A percentile compares a stretch with the other conserved stretches of the same genome.
Conservation (phyloP, 1,140 invertebrate species). For the Pogonomyrmex barbatus region DNA sequence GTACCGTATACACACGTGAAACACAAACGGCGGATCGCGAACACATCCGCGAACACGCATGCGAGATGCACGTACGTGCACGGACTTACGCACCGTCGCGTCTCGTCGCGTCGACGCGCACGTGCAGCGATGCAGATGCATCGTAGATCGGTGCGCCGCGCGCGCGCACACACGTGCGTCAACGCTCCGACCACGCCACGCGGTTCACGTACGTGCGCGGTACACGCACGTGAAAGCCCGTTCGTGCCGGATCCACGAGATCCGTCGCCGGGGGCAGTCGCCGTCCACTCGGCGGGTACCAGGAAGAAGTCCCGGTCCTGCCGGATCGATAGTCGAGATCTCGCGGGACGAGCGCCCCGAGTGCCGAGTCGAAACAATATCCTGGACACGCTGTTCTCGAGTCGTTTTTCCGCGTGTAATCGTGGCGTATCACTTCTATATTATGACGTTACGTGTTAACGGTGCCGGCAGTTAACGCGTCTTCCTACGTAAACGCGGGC, state of each 20-base stretch:
- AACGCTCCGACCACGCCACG: constrained; percentile 51
- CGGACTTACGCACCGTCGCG: constrained; percentile 43
- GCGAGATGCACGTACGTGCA: neutral
- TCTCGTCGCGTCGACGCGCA: constrained; percentile 32
- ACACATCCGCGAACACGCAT: neutral
- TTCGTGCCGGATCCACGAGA: constrained; percentile 41
- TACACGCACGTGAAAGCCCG: constrained; percentile 29
- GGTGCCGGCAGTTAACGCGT: constrained; percentile 61
- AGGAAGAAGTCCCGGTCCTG: constrained; percentile 66
- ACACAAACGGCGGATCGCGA: neutral
- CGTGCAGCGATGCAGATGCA: constrained; percentile 61
- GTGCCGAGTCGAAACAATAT: constrained; percentile 63
- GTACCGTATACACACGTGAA: neutral
- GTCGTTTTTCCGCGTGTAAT: constrained; percentile 63
- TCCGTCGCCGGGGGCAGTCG: constrained; percentile 63
- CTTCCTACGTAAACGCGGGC: constrained; percentile 14
- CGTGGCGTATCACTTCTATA: constrained; percentile 61
- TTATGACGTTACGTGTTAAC: constrained; percentile 70
- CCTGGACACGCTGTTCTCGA: constrained; percentile 39
- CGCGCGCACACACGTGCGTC: constrained; percentile 56
- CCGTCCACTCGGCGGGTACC: constrained; percentile 46
- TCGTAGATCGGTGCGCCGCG: constrained; percentile 40
- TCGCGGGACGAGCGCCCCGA: constrained; percentile 42
- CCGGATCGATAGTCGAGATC: constrained; percentile 68
- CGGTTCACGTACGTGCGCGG: constrained; percentile 64